These are phyloP conservation scores for Parnassius glacialis DNA, from an alignment of 2,888 invertebrate genomes.

Conservation along the genomic window DNA sequence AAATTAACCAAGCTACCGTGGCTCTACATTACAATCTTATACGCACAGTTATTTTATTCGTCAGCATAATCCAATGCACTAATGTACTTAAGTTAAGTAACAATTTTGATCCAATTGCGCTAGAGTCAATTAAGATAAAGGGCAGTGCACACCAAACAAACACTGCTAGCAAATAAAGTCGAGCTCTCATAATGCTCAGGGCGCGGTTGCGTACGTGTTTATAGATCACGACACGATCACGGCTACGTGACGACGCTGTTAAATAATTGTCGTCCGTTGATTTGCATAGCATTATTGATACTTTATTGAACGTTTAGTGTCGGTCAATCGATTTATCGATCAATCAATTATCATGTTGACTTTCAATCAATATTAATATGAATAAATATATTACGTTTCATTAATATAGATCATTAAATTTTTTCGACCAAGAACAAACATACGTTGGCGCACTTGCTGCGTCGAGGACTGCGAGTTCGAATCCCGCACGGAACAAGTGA, in stretches of 20 bases:
- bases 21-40: too few species aligned
- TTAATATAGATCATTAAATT: too few species aligned
- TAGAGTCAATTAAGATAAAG: constrained; percentile 40
- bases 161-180: constrained; percentile 39
- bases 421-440: too few species aligned
- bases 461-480: too few species aligned
- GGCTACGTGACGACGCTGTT: constrained; percentile 17
- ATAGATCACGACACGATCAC: constrained; percentile 20
- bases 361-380: constrained; percentile 8
- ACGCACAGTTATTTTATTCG: too few species aligned
- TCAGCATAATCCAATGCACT: too few species aligned
- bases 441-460: too few species aligned
- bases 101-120: constrained; percentile 19
- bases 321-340: constrained; percentile 13
- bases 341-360: constrained; percentile 7
- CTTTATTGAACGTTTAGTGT: constrained; percentile 15
- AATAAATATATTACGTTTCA: background rate
- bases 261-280: constrained; percentile 8
- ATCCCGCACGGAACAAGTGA: too few species aligned
- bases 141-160: constrained; percentile 36
- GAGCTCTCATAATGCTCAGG: constrained; percentile 29
- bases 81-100: background rate
- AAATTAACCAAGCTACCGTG: too few species aligned
- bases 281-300: constrained; percentile 18
- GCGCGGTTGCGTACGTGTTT: constrained; percentile 29